Base-by-base conservation (phyloP, 2,113 vertebrate species). In the Eurypyga helias region DNA sequence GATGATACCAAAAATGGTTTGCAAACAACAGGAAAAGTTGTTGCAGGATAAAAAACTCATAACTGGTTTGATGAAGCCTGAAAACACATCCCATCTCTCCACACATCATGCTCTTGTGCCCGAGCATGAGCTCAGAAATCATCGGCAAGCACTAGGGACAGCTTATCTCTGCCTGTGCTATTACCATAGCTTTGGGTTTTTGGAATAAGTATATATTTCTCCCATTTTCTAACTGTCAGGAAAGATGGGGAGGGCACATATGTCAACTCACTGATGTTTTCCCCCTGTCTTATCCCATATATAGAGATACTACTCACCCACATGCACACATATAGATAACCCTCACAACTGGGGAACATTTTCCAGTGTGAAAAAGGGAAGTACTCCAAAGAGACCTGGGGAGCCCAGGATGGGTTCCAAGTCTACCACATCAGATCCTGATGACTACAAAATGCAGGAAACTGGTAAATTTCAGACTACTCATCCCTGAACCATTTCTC, bases 21-120 rank as follows among this genome's bases (percentile, higher is more conserved):
- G 93, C 89, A 95, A 95, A 85, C 69, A 88, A 26, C 71, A 72
- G 49, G 58, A 86, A 13, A 91, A 94, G 48, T 57, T 65, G 66
- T 88, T 90, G 52, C 62, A 16, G 62, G 54, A 7, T 80, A 29
- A 83, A 49, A 85, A 33, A 9, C 73, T 96, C 13, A 15, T 84
- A 88, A 70, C 23, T 43, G 70, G 24, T 60, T 82, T 85, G 75
- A 55, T 80, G 89, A 43, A 83, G 66, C 34, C 62, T 96, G 38
- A 71, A 83, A 90, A 79, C 61, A 55, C 52, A 72, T 76, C 78
- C 46, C n/a, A 3, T 70, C 26, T 84, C 82, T 48, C 48, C 94
- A 5, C 45, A 78, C 51, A 71, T 8, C 2, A 10, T 64, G 57
- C 52, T 67, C 58, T 14, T n/a, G 43, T 83, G 87, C 34, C 49